Evolutionary conservation across 2,888 invertebrate species (phyloP), one percentile per base, ranked within the genome.

Genomic region (Conus canariensis): DNA sequence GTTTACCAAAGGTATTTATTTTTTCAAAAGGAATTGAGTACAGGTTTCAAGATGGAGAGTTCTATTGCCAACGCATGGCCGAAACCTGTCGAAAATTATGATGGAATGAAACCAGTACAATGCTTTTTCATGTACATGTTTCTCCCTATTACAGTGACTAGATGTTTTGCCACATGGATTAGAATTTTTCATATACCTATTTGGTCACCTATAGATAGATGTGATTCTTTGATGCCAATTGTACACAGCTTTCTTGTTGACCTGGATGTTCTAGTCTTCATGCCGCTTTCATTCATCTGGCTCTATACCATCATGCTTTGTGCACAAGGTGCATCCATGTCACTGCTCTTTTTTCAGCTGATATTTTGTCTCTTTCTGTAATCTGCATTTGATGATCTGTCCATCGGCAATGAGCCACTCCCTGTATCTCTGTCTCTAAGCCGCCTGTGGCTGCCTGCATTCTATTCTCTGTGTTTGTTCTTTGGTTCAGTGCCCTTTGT

Each of bases 231-330:
- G 77, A 80, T 80, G 77, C 77, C 14, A 30, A 30, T 80, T 80
- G 77, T 80, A 80, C 77, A 80, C 77, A 80, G 77, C 77, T 80
- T 30, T 30, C 77, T 80, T 80, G 77, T 80, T 80, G 77, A 80
- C 30, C 22, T 74, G 77, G 16, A 80, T 80, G 77, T 80, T 80
- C 77, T 80, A 80, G 77, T 80, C 77, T 80, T 80, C 77, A 80
- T 80, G 77, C 77, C 45, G 14, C 30, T 30, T 10, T 80, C 30
- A 30, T 30, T 80, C 77, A 80, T 80, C 30, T 30, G n/a, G 5
- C 77, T 30, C 45, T 80, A 12, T 22, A 8, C 30, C 25, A 30
- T 80, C 77, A 80, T 45, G 77, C 77, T 80, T 80, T 45, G 77
- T 80, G 45, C 74, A 80, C 30, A 4, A 10, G 10, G 25, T 30